Conservation (phyloP, 2,113 vertebrate genomes). For the Sarotherodon lohbergeri region DNA sequence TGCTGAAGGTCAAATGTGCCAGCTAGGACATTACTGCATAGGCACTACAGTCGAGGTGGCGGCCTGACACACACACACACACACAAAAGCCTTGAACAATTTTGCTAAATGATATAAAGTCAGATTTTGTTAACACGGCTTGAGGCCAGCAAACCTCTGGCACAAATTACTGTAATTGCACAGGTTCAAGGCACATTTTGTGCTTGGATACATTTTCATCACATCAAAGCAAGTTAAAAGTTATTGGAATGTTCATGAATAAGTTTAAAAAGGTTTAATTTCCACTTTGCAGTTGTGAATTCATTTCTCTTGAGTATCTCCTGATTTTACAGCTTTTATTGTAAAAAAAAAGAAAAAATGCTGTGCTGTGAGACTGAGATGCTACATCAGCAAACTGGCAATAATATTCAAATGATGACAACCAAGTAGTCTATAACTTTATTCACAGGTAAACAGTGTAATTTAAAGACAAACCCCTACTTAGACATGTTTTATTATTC, state of each 20-base stretch:
- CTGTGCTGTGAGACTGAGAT: not conserved
- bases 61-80: not conserved
- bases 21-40: not conserved
- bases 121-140: not conserved
- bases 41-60: not conserved
- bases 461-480: not conserved
- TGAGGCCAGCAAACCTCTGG: not conserved
- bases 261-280: not conserved
- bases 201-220: not conserved
- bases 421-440: not conserved
- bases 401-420: not conserved
- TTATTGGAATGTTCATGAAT: not conserved
- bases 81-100: not conserved
- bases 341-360: not conserved
- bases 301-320: not conserved
- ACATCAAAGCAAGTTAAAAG: not conserved
- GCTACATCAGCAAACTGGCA: not conserved
- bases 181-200: not conserved
- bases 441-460: not conserved
- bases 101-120: not conserved
- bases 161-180: constrained; percentile 1
- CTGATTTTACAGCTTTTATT: not conserved
- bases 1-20: constrained; percentile 34
- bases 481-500: not conserved
- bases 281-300: not conserved